Evolutionary conservation across 1,140 invertebrate species (phyloP).

Genomic region (Rhynchophorus ferrugineus): DNA sequence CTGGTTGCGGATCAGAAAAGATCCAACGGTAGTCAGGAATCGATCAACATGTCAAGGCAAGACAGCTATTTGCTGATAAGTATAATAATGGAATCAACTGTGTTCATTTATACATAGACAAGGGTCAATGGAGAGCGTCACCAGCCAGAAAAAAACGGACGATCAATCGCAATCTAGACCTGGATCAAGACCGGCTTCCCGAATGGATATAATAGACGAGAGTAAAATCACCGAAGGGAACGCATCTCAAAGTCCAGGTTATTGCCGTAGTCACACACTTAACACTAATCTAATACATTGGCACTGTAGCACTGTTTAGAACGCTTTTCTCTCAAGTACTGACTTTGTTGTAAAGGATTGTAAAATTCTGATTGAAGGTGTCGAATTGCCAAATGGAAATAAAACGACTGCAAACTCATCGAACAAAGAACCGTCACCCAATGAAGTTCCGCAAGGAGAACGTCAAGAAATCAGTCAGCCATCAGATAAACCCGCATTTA

Average conservation of each 20-base stretch:
- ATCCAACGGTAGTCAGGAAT: conserved; percentile 17
- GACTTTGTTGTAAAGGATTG: background rate
- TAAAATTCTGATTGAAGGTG: background rate
- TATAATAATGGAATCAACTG: background rate
- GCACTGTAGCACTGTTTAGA: background rate
- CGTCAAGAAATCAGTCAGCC: no score
- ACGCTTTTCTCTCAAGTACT: background rate
- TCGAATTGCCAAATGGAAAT: background rate
- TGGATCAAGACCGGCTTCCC: conserved; percentile 27
- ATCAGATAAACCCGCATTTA: background rate
- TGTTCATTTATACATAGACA: conserved; percentile 6
- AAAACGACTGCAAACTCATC: background rate
- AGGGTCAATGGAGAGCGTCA: conserved; percentile 26
- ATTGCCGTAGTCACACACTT: background rate
- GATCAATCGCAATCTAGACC: conserved; percentile 24
- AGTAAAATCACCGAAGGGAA: conserved; percentile 22
- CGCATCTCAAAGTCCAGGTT: conserved; percentile 6
- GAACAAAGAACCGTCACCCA: background rate
- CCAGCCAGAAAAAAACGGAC: conserved; percentile 15
- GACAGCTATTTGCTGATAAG: conserved; percentile 1
- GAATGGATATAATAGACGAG: conserved; percentile 32
- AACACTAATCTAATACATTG: background rate
- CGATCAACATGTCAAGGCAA: conserved; percentile 11
- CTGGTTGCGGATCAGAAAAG: conserved; percentile 12
- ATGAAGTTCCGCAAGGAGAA: background rate